Conservation (phyloP, 1,140 invertebrate species). For the Drosophila funebris region DNA sequence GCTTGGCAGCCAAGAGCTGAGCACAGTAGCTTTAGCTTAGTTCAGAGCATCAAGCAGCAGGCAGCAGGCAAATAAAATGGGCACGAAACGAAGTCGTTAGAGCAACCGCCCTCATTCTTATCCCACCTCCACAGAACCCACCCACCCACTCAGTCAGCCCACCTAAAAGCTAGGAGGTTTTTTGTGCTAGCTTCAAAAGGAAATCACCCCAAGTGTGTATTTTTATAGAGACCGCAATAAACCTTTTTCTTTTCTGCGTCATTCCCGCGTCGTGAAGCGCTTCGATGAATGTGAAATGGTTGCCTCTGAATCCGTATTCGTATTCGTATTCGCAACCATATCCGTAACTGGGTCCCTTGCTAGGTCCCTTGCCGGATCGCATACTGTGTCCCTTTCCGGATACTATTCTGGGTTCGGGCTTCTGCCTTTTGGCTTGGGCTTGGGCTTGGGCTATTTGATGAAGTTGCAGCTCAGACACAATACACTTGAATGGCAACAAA, state of each 20-base stretch:
- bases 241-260: conserved; percentile 72
- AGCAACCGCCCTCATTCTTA: conserved; percentile 29
- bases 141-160: conserved; percentile 10
- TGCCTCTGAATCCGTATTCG: conserved; percentile 19
- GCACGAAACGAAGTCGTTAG: conserved; percentile 78
- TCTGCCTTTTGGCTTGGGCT: conserved; percentile 1
- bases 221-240: conserved; percentile 82
- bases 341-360: neutral
- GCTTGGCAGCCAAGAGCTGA: conserved; percentile 27
- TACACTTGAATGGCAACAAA: conserved; percentile 34
- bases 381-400: neutral
- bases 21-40: conserved; percentile 37
- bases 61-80: conserved; percentile 77
- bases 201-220: conserved; percentile 82
- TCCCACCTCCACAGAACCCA: conserved; percentile 23
- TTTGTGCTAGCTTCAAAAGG: conserved; percentile 70
- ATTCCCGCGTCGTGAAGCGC: conserved; percentile 34
- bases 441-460: conserved; percentile 52
- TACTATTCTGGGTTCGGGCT: neutral
- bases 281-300: conserved; percentile 50
- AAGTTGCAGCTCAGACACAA: conserved; percentile 74
- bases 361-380: neutral
- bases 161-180: conserved; percentile 65
- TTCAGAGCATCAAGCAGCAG: conserved; percentile 8
- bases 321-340: neutral